These are phyloP conservation scores for Salarias fasciatus DNA, from an alignment of 2,797 vertebrate species.

Conservation along the genomic window DNA sequence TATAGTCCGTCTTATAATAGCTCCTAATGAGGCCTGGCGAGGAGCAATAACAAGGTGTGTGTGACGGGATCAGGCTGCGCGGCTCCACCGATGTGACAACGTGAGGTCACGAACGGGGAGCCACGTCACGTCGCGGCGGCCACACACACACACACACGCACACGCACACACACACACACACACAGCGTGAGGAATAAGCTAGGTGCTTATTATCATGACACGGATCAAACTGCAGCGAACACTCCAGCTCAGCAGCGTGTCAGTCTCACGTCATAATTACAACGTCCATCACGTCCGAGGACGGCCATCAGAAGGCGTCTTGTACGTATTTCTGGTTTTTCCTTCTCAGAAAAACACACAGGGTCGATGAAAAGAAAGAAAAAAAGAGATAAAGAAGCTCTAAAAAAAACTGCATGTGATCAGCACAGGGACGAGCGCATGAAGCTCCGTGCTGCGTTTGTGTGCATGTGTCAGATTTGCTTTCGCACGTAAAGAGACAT, in stretches of 20 bases:
- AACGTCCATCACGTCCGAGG: too few relatives aligned
- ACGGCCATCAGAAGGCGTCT: neutral
- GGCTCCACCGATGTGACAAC: neutral
- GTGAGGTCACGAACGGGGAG: constrained; percentile 22
- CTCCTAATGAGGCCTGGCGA: constrained; percentile 5
- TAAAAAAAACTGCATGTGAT: too few relatives aligned
- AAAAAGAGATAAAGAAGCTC: too few relatives aligned
- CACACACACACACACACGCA: neutral
- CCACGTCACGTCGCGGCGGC: constrained; percentile 2
- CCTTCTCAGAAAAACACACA: too few relatives aligned
- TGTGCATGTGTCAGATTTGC: constrained; percentile 10
- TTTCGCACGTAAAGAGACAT: constrained; percentile 24
- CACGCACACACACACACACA: neutral
- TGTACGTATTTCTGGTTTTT: too few relatives aligned
- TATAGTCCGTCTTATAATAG: neutral
- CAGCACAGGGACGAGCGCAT: too few relatives aligned
- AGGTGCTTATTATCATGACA: constrained; percentile 12
- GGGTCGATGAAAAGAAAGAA: too few relatives aligned
- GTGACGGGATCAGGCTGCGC: constrained; percentile 8
- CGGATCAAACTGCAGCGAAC: neutral
- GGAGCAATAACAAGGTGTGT: constrained; percentile 11
- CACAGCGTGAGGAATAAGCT: constrained; percentile 17
- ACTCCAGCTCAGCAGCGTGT: constrained; percentile 10
- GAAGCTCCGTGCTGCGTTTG: neutral
- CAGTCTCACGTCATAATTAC: neutral